phyloP scores from a whole-genome alignment of 2,797 vertebrate species.

The Glyptemys insculpta region DNA sequence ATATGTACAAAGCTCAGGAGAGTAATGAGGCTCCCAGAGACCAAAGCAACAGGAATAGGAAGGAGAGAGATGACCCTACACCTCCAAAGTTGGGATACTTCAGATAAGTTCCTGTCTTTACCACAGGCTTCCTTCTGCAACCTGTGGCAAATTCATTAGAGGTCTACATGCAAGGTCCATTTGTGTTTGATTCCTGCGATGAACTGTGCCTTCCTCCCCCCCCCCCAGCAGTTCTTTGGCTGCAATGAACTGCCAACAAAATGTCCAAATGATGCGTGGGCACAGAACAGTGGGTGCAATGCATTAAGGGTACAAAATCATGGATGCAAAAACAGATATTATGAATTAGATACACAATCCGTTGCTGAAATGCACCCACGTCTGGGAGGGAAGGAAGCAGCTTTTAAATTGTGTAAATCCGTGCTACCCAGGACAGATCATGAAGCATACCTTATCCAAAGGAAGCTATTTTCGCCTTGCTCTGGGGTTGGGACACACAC shows the following conservation, averaged over 20 bases:
- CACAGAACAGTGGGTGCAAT: not conserved
- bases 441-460: accelerated
- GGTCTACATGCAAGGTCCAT: not conserved
- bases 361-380: not conserved
- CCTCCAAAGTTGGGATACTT: not conserved
- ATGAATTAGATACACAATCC: not conserved
- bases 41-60: conserved; percentile 81
- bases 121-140: not conserved
- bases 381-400: not conserved
- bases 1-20: conserved; percentile 84
- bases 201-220: not conserved
- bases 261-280: not conserved
- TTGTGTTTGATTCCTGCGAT: not conserved
- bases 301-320: not conserved
- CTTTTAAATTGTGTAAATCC: not conserved
- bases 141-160: not conserved
- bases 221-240: not conserved
- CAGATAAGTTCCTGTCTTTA: not conserved
- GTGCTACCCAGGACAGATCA: accelerated
- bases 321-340: not conserved
- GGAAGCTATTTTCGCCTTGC: accelerated
- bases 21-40: conserved; percentile 83
- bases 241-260: not conserved
- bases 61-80: conserved; percentile 80
- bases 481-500: not conserved